Base-by-base conservation (phyloP, 2,797 vertebrate genomes). In the Falco rusticolus region DNA sequence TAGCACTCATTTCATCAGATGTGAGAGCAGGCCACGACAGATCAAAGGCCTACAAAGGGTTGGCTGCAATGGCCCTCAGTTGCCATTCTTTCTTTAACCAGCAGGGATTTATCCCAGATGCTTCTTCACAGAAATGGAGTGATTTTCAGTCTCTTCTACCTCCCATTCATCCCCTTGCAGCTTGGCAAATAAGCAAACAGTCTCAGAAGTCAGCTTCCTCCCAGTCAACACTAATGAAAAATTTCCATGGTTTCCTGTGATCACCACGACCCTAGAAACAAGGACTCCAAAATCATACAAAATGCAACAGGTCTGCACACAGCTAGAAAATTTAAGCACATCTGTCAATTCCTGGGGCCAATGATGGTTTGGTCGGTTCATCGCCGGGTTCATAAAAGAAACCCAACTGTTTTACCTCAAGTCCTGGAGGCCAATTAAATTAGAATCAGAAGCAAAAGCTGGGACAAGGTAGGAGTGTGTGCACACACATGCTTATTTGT, bases 221-320 rank as follows among this genome's bases (percentile, higher is more conserved):
- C 14, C n/a, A 86, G 60, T 7, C 69, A 93, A 84, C 12, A 78
- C 22, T 25, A 90, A 93, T 21, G 22, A 82, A 90, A 90, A 83
- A 87, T 65, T 60, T 68, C 72, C 39, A 64, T 59, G 61, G 26
- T 64, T 85, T 87, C 71, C 66, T 71, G 48, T 0, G 7, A 82
- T 66, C 34, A 72, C 33, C 3, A 4, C 1, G 2, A 93, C 34
- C 43, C 63, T 51, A 76, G 37, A 93, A 90, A 91, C 43, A 89
- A 72, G 39, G 61, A 86, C 45, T 70, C 22, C 28, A 51, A 90
- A 94, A 71, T 33, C 17, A 68, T 57, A 93, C 41, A 77, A 90
- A 96, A 93, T 87, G 57, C 53, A 96, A 57, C n/a, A 63, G 39
- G 60, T 92, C 82, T 66, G 64, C 68, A 78, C 31, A 47, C 50